Evolutionary conservation across 1,140 invertebrate species (phyloP).

Genomic region (Atopsyche davidsoni): DNA sequence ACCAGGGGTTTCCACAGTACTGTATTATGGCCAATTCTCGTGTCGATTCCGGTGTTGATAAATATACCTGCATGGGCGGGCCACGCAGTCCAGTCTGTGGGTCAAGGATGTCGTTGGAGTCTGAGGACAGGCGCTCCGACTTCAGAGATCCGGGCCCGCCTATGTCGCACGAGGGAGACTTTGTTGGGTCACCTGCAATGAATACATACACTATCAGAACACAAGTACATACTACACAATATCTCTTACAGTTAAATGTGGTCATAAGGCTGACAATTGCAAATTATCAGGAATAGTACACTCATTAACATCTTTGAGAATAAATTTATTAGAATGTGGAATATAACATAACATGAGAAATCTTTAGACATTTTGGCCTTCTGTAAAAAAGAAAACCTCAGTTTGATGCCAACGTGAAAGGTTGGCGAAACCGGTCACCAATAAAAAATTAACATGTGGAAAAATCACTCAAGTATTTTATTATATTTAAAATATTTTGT

Average conservation of each 20-base stretch:
- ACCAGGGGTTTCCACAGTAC: no score
- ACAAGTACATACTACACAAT: no score
- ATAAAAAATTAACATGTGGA: no score
- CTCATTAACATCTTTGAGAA: no score
- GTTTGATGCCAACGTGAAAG: background rate
- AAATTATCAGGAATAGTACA: no score
- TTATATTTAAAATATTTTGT: background rate
- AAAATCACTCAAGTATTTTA: no score
- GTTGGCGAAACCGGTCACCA: background rate
- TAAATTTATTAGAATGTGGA: no score
- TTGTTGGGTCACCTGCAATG: conserved; percentile 45
- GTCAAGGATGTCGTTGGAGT: conserved; percentile 48
- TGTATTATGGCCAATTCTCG: conserved; percentile 1
- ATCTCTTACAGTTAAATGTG: no score
- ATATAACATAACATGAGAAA: no score
- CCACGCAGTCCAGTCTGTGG: conserved; percentile 46
- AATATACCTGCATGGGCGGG: conserved; percentile 41
- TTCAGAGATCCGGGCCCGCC: conserved; percentile 46
- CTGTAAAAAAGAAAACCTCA: background rate
- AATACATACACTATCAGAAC: conserved; percentile 2
- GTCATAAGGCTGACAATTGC: no score
- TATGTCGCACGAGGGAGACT: conserved; percentile 47
- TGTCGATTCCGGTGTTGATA: conserved; percentile 7
- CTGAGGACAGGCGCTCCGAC: conserved; percentile 47
- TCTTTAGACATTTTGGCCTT: background rate